Base-by-base conservation (phyloP, 1,140 invertebrate species). In the Pogonomyrmex californicus region DNA sequence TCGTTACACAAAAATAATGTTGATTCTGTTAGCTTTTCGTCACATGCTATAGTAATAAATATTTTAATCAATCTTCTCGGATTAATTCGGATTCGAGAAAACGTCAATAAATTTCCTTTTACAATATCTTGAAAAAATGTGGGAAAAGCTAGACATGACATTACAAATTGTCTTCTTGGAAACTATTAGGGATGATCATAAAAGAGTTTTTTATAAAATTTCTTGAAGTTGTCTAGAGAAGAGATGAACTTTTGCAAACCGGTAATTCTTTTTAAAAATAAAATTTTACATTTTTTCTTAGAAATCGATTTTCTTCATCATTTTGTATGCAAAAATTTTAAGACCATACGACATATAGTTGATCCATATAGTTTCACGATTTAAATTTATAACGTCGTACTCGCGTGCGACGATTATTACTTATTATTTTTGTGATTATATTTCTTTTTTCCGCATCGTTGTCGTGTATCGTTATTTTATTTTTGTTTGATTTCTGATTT, bases 401-500 rank as follows among this genome's bases (percentile, higher is more conserved):
- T 68, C 17, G 23, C 17, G 2, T 44, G 44, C 33, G 47, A 41
- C 3, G 17, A 1, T 51, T 71, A 44, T 33, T 36, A 62, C 14
- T 56, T 82, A 62, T 83, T 38, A 58, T 60, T 51, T 75, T 38
- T 38, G 49, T 12, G 4, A 68, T 79, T 86, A 30, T 10, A 2
- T 65, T 51, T 38, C 3, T 54, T 77, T 10, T 60, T 71, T 12
- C 44, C 10, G 38, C 9, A 12, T 62, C 65, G 62, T 23, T 23
- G 12, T 10, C 71, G 44, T 54, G 30, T 44, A 23, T 58, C 81
- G 41, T 77, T 38, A 14, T 87, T 89, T 86, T 71, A 0, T 23
- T 60, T 62, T 88, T 85, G 56, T 62, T 88, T 85, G 56, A 30
- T 91, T 88, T 92, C 90, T 91, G 86, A 91, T 93, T 93, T 93